Evolutionary conservation across 2,113 vertebrate genomes (phyloP).

Genomic region (Cichladusa arquata): DNA sequence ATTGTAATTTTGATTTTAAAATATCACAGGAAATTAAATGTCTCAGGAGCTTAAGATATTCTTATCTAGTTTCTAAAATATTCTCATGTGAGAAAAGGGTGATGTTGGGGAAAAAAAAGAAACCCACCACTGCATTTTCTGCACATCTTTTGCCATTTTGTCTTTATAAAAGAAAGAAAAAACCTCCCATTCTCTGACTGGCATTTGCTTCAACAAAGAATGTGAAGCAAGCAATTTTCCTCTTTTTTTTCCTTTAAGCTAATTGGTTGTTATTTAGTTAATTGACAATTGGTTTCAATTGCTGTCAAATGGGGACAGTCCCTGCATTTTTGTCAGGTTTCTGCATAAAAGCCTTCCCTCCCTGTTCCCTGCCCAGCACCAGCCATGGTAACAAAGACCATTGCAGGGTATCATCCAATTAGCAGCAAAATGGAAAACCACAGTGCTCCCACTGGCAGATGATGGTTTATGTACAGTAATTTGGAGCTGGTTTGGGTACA

Average conservation of each 20-base stretch:
- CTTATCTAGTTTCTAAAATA: not conserved
- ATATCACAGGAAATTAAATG: slow-evolving; percentile 5
- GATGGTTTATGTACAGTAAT: slow-evolving; percentile 43
- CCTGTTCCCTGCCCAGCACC: not conserved
- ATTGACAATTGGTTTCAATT: slow-evolving; percentile 41
- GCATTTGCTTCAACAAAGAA: slow-evolving; percentile 14
- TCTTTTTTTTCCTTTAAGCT: not conserved
- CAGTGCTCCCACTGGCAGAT: slow-evolving; percentile 12
- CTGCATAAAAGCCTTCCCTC: slow-evolving; percentile 1
- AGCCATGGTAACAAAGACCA: slow-evolving; percentile 10
- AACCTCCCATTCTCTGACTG: not conserved
- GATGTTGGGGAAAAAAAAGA: not conserved
- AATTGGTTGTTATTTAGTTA: slow-evolving; percentile 53
- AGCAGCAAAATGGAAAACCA: slow-evolving; percentile 49
- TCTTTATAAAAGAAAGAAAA: not conserved
- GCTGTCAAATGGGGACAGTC: slow-evolving; percentile 11
- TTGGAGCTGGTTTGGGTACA: slow-evolving; percentile 38
- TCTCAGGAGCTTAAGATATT: not conserved
- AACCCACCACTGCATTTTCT: not conserved
- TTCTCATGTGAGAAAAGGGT: not conserved
- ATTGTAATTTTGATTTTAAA: not conserved
- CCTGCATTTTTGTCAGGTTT: slow-evolving; percentile 4
- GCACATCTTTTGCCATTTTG: not conserved
- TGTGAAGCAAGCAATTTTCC: slow-evolving; percentile 21
- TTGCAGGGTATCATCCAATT: slow-evolving; percentile 46